Evolutionary conservation across 2,113 vertebrate genomes (phyloP).

Genomic region (Gobius niger): DNA sequence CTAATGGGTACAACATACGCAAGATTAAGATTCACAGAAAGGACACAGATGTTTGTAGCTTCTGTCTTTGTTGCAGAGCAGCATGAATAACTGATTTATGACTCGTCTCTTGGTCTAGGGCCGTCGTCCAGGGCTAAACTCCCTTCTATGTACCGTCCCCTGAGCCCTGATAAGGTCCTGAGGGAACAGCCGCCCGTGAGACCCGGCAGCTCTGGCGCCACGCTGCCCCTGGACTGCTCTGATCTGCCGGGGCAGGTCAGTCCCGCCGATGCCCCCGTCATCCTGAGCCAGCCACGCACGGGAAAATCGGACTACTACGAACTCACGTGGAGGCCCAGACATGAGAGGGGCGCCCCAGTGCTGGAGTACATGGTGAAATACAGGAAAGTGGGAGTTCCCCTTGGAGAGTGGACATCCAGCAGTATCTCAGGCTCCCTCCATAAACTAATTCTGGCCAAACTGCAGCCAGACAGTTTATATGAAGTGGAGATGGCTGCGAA

Average conservation of each 20-base stretch:
- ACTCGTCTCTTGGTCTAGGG: constrained; percentile 37
- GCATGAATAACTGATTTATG: neutral
- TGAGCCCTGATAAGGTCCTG: constrained; percentile 77
- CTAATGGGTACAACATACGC: neutral
- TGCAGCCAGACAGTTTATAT: constrained; percentile 92
- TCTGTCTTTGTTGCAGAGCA: neutral
- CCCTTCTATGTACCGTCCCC: constrained; percentile 67
- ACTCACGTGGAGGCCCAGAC: constrained; percentile 91
- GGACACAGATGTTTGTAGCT: neutral
- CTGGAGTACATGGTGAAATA: constrained; percentile 92
- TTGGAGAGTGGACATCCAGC: constrained; percentile 83
- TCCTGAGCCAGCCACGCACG: constrained; percentile 92
- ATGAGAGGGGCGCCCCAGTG: constrained; percentile 81
- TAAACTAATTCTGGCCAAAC: constrained; percentile 84
- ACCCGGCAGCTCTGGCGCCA: constrained; percentile 58
- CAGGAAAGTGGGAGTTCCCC: constrained; percentile 86
- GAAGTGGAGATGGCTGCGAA: constrained; percentile 96
- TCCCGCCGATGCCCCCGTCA: constrained; percentile 89
- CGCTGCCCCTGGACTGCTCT: constrained; percentile 76
- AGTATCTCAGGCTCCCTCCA: constrained; percentile 85
- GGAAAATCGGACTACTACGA: constrained; percentile 93
- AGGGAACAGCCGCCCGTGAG: constrained; percentile 72
- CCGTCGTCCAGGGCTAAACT: constrained; percentile 60
- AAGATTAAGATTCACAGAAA: too few species aligned
- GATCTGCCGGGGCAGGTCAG: constrained; percentile 71